Evolutionary conservation across 2,113 vertebrate genomes (phyloP), one percentile per base, ranked within the genome.

Genomic region (Poeciliopsis occidentalis): DNA sequence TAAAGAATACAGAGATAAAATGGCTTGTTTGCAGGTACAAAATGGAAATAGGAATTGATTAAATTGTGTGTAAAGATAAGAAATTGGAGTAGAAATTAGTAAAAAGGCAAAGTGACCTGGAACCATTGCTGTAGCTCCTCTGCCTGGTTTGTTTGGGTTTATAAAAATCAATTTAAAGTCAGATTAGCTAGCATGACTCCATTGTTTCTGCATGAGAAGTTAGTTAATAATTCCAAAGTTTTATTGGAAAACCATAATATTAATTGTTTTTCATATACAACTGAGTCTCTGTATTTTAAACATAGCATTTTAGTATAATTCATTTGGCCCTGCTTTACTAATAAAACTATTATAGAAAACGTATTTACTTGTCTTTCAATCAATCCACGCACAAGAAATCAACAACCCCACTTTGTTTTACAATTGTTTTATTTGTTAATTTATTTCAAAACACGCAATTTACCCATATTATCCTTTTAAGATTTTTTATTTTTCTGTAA

Each of bases 381-480:
- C 79, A 80, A 78, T 57, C 19, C 67, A 81, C 79, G 78, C 80
- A 70, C 72, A 91, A 87, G 81, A 88, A 89, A 87, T 66, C 26
- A 1, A 78, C 68, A 67, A 29, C 79, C 5, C 64, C 1, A 37
- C 67, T 73, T 92, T 85, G 88, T 93, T 94, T 94, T 93, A 92
- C 91, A 91, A 88, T 92, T 90, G 89, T 92, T 94, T 94, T 93
- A 93, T 93, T 94, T 92, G 88, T 92, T 92, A 90, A 94, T 94
- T 95, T 94, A 94, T 94, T 94, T 94, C 92, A 94, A 95, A 94
- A 95, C 94, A 95, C 94, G 92, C 92, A 94, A 93, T 91, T 94
- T 95, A 95, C 94, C 94, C 94, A 95, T 94, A 93, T 94, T 93
- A 91, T 93, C 93, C 92, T 94, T 93, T 94, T 90, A 89, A 88